A percentile compares a stretch with the other conserved stretches of the same genome.
These are phyloP conservation scores for Nycticryphes semicollaris DNA, from an alignment of 2,113 vertebrate genomes.

Conservation along the genomic window DNA sequence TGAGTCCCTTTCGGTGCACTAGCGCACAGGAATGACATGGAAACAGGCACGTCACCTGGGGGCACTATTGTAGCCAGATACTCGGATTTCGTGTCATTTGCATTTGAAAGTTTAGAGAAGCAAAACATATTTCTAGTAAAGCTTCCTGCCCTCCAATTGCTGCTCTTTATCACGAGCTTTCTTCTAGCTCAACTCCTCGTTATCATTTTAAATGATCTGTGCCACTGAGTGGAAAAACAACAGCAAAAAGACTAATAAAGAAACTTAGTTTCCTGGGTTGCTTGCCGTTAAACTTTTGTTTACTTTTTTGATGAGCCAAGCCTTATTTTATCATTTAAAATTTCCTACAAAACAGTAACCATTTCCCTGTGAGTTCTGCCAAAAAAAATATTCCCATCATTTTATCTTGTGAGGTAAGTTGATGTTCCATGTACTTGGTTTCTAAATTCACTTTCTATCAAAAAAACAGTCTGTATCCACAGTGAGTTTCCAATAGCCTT, in stretches of 20 bases:
- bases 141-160: not conserved
- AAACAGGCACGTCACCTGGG: not conserved
- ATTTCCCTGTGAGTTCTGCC: not conserved
- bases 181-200: not conserved
- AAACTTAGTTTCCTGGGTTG: constrained; percentile 11
- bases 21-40: not conserved
- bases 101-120: not conserved
- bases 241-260: constrained; percentile 3
- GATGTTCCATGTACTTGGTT: not conserved
- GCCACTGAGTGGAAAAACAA: not conserved
- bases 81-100: not conserved
- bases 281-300: constrained; percentile 10
- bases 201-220: constrained; percentile 42
- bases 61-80: not conserved
- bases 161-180: constrained; percentile 20
- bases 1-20: not conserved
- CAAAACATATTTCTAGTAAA: not conserved
- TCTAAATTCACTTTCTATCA: not conserved
- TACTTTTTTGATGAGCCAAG: constrained; percentile 18
- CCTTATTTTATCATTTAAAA: not conserved
- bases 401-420: constrained; percentile 21
- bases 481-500: not conserved
- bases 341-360: not conserved
- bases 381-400: constrained; percentile 12
- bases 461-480: not conserved